Percentiles rank a stretch among this genome's conserved stretches.
phyloP scores from a whole-genome alignment of 2,797 vertebrate species.

The Danio aesculapii region DNA sequence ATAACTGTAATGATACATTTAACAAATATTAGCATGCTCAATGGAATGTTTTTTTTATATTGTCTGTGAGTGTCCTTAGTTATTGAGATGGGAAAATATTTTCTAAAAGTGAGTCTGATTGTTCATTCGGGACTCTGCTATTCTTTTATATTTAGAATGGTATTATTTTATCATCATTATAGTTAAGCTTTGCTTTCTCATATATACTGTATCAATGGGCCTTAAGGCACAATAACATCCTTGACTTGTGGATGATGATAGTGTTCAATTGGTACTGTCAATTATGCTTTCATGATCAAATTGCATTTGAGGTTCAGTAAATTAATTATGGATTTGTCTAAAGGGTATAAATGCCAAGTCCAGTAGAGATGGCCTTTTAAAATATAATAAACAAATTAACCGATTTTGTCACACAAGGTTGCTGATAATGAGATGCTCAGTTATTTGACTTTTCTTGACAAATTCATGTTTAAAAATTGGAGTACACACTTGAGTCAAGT shows the following conservation, averaged over 20 bases:
- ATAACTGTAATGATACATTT: too few species aligned
- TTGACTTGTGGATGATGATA: conserved; percentile 21
- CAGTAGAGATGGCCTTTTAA: conserved; percentile 25
- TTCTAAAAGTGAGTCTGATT: too few species aligned
- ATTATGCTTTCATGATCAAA: conserved; percentile 31
- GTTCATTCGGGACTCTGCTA: too few species aligned
- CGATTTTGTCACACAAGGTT: conserved; percentile 8
- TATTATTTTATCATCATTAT: too few species aligned
- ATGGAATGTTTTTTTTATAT: too few species aligned
- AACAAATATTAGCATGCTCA: too few species aligned
- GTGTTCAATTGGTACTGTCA: conserved; percentile 29
- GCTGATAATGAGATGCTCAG: background rate
- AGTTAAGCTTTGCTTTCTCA: too few species aligned
- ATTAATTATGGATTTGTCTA: conserved; percentile 38
- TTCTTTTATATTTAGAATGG: too few species aligned
- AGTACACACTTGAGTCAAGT: background rate
- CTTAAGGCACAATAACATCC: background rate
- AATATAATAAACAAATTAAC: conserved; percentile 34
- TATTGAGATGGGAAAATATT: too few species aligned
- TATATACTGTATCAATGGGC: too few species aligned
- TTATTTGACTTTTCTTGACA: background rate
- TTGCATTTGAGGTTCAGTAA: conserved; percentile 16
- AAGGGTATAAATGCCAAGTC: conserved; percentile 36
- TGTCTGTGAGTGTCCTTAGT: too few species aligned
- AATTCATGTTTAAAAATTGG: background rate